Evolutionary conservation across 1,140 invertebrate species (phyloP).

Genomic region (Laupala kohalensis): DNA sequence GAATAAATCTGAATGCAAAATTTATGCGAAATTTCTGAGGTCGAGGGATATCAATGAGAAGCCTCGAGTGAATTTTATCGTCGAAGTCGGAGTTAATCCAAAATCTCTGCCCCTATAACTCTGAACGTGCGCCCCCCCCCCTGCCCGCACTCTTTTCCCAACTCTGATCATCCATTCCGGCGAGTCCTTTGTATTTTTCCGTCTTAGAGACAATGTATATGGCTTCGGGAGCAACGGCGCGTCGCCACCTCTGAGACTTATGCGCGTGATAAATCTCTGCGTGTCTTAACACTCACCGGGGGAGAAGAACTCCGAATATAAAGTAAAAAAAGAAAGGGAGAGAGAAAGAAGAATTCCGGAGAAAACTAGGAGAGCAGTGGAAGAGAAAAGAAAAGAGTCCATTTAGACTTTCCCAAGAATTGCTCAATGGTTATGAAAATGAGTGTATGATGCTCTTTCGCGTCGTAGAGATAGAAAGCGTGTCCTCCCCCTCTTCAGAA

Average conservation of each 20-base stretch:
- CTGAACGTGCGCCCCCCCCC: no score
- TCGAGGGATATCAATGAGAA: no score
- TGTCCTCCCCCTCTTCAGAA: neutral
- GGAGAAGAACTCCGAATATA: conserved; percentile 12
- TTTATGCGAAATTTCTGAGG: no score
- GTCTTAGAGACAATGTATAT: conserved; percentile 14
- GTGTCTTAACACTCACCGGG: conserved; percentile 10
- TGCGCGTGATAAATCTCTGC: conserved; percentile 12
- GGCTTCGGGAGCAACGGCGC: conserved; percentile 9
- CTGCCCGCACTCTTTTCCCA: no score
- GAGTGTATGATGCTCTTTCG: conserved; percentile 8
- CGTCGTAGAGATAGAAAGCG: neutral
- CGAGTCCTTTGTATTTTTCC: conserved; percentile 10
- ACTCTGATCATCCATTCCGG: conserved; percentile 11
- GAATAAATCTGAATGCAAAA: no score
- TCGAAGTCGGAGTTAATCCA: no score
- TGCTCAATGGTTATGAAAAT: conserved; percentile 15
- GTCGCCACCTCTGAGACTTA: conserved; percentile 4
- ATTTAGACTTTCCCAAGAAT: conserved; percentile 14
- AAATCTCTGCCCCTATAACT: no score
- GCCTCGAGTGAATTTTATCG: no score
- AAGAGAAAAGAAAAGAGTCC: conserved; percentile 11
- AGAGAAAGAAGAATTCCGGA: neutral
- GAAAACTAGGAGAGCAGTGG: neutral
- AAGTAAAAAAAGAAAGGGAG: neutral